A percentile compares a stretch with the other conserved stretches of the same genome.
Evolutionary conservation across 2,797 vertebrate species (phyloP).

Genomic region (Phalanger gymnotis): DNA sequence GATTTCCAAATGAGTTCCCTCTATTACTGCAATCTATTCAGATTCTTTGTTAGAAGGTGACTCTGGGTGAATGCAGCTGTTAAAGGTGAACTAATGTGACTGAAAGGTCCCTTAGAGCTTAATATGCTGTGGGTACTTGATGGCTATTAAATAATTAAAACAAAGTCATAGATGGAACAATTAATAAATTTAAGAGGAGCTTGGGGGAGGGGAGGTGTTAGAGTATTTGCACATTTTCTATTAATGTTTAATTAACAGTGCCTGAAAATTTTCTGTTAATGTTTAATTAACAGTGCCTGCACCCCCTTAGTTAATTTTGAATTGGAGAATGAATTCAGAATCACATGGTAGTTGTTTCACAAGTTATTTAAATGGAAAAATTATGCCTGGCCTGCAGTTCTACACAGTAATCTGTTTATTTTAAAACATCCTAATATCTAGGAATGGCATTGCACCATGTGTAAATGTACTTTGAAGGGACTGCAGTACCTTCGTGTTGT

Average conservation of each 20-base stretch:
- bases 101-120: neutral
- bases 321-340: constrained; percentile 8
- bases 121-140: neutral
- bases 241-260: constrained; percentile 52
- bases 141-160: constrained; percentile 59
- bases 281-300: constrained; percentile 44
- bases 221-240: constrained; percentile 55
- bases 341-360: neutral
- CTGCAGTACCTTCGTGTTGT: neutral
- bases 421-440: constrained; percentile 42
- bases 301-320: constrained; percentile 46
- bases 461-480: constrained; percentile 44
- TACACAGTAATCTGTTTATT: constrained; percentile 43
- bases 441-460: neutral
- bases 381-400: constrained; percentile 15
- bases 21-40: neutral
- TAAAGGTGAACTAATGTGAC: neutral
- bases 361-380: constrained; percentile 36
- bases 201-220: neutral
- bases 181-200: neutral
- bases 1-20: constrained; percentile 39
- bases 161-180: neutral
- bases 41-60: neutral
- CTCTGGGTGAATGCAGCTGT: neutral
- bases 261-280: constrained; percentile 36